Percentiles rank a stretch among this genome's conserved stretches.
Conservation (phyloP, 2,113 vertebrate genomes). For the Indicator maculatus region DNA sequence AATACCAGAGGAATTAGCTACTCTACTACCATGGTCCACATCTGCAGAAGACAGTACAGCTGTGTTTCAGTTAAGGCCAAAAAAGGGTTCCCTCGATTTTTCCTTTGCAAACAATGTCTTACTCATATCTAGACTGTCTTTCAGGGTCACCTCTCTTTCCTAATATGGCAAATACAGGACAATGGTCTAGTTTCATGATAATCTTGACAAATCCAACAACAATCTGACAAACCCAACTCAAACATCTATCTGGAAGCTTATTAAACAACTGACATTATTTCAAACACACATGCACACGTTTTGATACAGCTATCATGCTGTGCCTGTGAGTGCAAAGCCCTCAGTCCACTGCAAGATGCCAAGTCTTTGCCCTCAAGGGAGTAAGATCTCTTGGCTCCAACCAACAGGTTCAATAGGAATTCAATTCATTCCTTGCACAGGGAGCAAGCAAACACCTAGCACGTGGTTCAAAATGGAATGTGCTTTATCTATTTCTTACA, state of each 20-base stretch:
- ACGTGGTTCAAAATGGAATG: background rate
- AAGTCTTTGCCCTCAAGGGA: background rate
- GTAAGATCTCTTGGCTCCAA: background rate
- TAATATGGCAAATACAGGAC: background rate
- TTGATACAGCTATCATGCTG: background rate
- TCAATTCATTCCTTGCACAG: background rate
- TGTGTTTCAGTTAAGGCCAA: background rate
- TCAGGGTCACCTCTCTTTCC: background rate
- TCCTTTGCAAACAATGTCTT: background rate
- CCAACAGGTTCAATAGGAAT: background rate
- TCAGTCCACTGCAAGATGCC: background rate
- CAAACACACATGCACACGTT: background rate
- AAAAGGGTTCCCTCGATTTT: background rate
- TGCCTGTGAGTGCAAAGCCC: background rate
- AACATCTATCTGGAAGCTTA: background rate
- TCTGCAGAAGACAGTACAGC: background rate
- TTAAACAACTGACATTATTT: background rate
- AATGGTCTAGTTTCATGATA: background rate
- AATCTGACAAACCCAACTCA: background rate
- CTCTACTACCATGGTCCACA: background rate
- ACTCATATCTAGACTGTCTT: background rate
- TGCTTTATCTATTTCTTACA: constrained; percentile 7
- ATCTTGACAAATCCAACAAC: background rate
- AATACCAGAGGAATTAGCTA: background rate
- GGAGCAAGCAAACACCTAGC: background rate